These are phyloP conservation scores for Gadopsis bispinosus DNA, from an alignment of 2,797 vertebrate genomes.

Conservation along the genomic window DNA sequence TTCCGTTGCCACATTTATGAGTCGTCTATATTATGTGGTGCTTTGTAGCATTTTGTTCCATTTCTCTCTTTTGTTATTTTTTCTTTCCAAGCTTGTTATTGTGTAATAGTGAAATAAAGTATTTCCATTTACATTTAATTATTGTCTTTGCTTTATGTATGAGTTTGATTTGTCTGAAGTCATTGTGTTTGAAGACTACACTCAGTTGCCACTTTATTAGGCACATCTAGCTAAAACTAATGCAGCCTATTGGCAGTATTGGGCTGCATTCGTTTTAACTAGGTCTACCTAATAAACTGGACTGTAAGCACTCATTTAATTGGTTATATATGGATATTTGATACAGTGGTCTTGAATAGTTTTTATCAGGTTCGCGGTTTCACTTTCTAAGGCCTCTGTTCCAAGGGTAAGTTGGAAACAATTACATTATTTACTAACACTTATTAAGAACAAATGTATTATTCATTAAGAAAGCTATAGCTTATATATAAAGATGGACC, in stretches of 20 bases:
- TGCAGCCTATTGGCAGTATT: background rate
- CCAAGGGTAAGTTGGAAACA: background rate
- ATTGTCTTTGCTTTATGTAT: background rate
- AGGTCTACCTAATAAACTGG: too few species aligned
- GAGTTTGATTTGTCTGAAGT: background rate
- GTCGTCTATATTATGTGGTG: slow-evolving; percentile 89
- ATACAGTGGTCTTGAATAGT: background rate
- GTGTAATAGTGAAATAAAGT: slow-evolving; percentile 99
- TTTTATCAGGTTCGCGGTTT: background rate
- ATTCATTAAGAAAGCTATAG: background rate
- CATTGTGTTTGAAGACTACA: background rate
- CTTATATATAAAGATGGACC: too few species aligned
- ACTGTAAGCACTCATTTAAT: background rate
- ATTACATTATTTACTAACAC: background rate
- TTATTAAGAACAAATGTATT: background rate
- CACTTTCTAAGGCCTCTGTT: background rate
- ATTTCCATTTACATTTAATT: slow-evolving; percentile 90
- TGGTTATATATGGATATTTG: background rate
- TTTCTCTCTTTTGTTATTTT: slow-evolving; percentile 76
- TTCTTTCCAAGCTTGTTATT: slow-evolving; percentile 89
- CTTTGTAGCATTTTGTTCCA: slow-evolving; percentile 88
- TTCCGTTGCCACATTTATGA: slow-evolving; percentile 84
- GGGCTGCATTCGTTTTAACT: too few species aligned
- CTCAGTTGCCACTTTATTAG: background rate
- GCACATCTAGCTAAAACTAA: background rate